Percentiles rank a stretch among this genome's conserved stretches.
These are phyloP conservation scores for Odontomachus brunneus DNA, from an alignment of 1,140 invertebrate species.

Conservation along the genomic window DNA sequence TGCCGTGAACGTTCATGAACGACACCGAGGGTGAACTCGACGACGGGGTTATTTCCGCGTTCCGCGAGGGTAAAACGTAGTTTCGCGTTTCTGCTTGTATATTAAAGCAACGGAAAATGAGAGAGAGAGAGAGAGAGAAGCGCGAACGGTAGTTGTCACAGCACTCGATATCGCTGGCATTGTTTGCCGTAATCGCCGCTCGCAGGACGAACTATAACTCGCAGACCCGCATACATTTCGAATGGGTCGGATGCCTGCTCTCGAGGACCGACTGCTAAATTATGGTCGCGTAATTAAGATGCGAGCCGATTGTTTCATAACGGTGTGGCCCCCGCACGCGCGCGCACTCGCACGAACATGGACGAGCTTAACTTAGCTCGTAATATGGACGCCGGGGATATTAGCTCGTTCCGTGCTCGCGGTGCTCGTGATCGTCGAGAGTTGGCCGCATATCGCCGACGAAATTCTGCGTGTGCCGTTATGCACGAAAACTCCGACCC, in stretches of 20 bases:
- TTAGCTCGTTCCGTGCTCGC: slow-evolving; percentile 13
- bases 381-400: slow-evolving; percentile 36
- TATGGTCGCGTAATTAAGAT: slow-evolving; percentile 73
- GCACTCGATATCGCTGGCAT: slow-evolving; percentile 68
- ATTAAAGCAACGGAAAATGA: slow-evolving; percentile 22
- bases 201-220: slow-evolving; percentile 63
- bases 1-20: background rate
- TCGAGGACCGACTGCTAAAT: slow-evolving; percentile 63
- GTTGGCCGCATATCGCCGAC: background rate
- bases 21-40: slow-evolving; percentile 21
- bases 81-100: slow-evolving; percentile 52
- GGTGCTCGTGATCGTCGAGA: background rate
- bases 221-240: slow-evolving; percentile 65
- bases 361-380: slow-evolving; percentile 65
- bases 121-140: background rate
- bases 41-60: slow-evolving; percentile 53
- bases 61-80: slow-evolving; percentile 56
- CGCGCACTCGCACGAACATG: background rate
- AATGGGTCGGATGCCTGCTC: slow-evolving; percentile 46
- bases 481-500: background rate
- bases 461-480: slow-evolving; percentile 17
- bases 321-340: background rate
- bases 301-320: slow-evolving; percentile 71
- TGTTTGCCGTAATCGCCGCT: slow-evolving; percentile 71
- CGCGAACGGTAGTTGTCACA: slow-evolving; percentile 40